phyloP scores from a whole-genome alignment of 2,888 invertebrate species.

The Drosophila mimica region DNA sequence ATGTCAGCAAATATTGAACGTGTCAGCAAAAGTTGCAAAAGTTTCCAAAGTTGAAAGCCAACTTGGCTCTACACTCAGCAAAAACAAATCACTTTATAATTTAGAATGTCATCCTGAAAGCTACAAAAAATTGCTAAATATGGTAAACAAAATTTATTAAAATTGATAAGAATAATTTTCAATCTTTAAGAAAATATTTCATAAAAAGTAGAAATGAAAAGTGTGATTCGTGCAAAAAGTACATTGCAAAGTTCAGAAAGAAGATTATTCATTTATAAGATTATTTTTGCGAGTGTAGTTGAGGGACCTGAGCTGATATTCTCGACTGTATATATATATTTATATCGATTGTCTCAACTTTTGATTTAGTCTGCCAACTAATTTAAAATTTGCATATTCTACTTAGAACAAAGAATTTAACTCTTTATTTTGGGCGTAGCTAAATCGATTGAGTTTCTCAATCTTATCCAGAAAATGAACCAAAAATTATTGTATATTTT shows the following conservation, averaged over 20 bases:
- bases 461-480: neutral
- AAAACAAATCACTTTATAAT: neutral
- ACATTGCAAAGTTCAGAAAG: too few relatives aligned
- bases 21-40: conserved; percentile 49
- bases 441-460: neutral
- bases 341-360: neutral
- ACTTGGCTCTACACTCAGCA: conserved; percentile 2
- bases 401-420: neutral
- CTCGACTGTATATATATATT: neutral
- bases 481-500: neutral
- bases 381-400: neutral
- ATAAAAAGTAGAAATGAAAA: too few relatives aligned
- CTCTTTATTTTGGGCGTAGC: neutral
- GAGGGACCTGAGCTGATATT: neutral
- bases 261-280: too few relatives aligned
- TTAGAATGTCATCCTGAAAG: neutral
- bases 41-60: conserved; percentile 38
- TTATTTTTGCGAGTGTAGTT: neutral
- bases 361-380: neutral
- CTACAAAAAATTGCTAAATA: neutral
- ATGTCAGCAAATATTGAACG: conserved; percentile 55
- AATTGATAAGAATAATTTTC: neutral
- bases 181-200: neutral
- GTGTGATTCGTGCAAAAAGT: too few relatives aligned
- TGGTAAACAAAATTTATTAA: neutral